Evolutionary conservation across 2,888 invertebrate species (phyloP).

Genomic region (Agonopterix heracliana): DNA sequence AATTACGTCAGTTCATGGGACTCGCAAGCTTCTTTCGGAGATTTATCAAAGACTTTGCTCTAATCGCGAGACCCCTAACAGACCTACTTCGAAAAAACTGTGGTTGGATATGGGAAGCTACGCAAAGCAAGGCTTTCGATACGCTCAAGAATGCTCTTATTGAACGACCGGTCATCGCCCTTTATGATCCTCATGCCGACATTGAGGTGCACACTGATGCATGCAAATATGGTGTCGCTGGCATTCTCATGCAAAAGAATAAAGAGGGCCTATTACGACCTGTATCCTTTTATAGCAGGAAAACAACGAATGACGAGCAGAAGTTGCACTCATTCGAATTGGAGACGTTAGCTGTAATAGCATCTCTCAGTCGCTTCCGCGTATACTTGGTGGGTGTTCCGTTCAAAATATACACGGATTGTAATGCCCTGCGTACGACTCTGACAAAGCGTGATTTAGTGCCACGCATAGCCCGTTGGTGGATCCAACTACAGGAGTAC

Average conservation of each 20-base stretch:
- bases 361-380: slow-evolving; percentile 9
- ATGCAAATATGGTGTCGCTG: slow-evolving; percentile 22
- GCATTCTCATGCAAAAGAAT: slow-evolving; percentile 24
- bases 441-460: slow-evolving; percentile 15
- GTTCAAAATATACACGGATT: slow-evolving; percentile 16
- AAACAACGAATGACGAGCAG: slow-evolving; percentile 12
- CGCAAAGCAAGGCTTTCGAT: background rate
- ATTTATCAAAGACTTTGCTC: slow-evolving; percentile 22
- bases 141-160: background rate
- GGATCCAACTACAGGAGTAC: slow-evolving; percentile 27
- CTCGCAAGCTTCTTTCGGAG: slow-evolving; percentile 23
- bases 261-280: background rate
- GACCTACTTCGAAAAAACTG: slow-evolving; percentile 13
- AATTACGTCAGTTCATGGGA: slow-evolving; percentile 22
- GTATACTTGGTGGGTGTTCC: slow-evolving; percentile 11
- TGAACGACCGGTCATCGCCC: slow-evolving; percentile 18
- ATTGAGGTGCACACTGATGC: slow-evolving; percentile 35
- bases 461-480: slow-evolving; percentile 31
- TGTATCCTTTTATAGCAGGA: slow-evolving; percentile 7
- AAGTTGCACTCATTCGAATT: slow-evolving; percentile 11
- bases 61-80: slow-evolving; percentile 20
- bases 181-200: slow-evolving; percentile 18
- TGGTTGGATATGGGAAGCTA: background rate
- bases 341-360: slow-evolving; percentile 9
- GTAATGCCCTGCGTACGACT: slow-evolving; percentile 4